Conservation (phyloP, 2,888 invertebrate genomes). For the Plebejus anna region DNA sequence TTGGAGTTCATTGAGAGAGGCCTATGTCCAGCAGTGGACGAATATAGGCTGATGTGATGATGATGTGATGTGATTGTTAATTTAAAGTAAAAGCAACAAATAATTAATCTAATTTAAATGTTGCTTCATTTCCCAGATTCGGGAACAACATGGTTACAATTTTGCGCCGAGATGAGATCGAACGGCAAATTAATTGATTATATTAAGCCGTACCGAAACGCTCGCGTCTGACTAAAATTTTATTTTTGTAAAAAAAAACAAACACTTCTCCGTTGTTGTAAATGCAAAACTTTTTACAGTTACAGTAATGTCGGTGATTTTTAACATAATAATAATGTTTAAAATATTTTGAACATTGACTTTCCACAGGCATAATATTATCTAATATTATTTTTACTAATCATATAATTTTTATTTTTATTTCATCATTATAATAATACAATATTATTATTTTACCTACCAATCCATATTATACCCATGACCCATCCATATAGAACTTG, state of each 20-base stretch:
- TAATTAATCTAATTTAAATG: conserved; percentile 12
- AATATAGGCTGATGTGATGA: no score
- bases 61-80: background rate
- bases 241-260: background rate
- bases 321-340: background rate
- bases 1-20: no score
- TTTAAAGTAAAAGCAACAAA: background rate
- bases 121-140: conserved; percentile 11
- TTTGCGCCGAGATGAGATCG: conserved; percentile 1
- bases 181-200: conserved; percentile 4
- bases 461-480: no score
- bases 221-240: background rate
- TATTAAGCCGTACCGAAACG: background rate
- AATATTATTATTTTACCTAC: no score
- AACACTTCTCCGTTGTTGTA: background rate
- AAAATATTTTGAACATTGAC: background rate
- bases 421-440: no score
- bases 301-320: no score
- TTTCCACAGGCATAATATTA: no score
- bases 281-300: background rate
- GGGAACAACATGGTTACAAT: conserved; percentile 2
- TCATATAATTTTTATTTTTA: no score
- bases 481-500: no score
- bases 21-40: no score
- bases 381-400: no score